These are phyloP conservation scores for Clupea harengus DNA, from an alignment of 2,113 vertebrate genomes.

Conservation along the genomic window DNA sequence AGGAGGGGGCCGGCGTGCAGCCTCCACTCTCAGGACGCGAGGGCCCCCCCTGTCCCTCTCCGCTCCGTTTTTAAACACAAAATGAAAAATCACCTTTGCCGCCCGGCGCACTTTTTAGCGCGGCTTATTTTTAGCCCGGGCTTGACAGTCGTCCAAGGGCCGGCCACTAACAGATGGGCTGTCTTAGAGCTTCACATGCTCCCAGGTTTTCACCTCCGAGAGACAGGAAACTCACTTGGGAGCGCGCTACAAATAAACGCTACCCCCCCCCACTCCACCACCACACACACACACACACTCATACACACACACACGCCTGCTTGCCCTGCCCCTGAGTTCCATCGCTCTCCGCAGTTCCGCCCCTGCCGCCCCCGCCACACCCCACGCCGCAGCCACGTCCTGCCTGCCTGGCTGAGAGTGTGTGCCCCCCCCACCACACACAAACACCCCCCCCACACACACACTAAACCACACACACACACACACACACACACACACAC, in stretches of 20 bases:
- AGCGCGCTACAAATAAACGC: slow-evolving; percentile 82
- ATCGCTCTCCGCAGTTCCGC: slow-evolving; percentile 57
- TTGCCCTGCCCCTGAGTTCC: slow-evolving; percentile 41
- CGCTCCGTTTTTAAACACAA: slow-evolving; percentile 70
- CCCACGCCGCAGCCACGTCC: slow-evolving; percentile 43
- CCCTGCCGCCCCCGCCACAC: not conserved
- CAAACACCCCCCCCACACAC: not conserved
- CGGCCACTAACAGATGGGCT: slow-evolving; percentile 96
- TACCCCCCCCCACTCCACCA: slow-evolving; percentile 34
- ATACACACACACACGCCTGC: slow-evolving; percentile 49
- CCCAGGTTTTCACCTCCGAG: slow-evolving; percentile 91
- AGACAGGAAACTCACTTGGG: slow-evolving; percentile 91
- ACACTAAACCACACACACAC: too few species aligned
- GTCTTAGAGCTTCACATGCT: slow-evolving; percentile 95
- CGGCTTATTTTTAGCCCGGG: slow-evolving; percentile 86
- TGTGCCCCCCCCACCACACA: slow-evolving; percentile 21
- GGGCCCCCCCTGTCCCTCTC: slow-evolving; percentile 47
- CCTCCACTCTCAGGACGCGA: slow-evolving; percentile 40
- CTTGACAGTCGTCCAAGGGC: slow-evolving; percentile 93
- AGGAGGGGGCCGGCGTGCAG: not conserved
- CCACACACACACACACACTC: slow-evolving; percentile 45
- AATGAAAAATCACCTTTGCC: slow-evolving; percentile 89
- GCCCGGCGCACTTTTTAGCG: slow-evolving; percentile 81
- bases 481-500: slow-evolving; percentile 1
- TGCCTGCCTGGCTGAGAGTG: slow-evolving; percentile 19